phyloP scores from a whole-genome alignment of 2,888 invertebrate species.

The Dugesia japonica region DNA sequence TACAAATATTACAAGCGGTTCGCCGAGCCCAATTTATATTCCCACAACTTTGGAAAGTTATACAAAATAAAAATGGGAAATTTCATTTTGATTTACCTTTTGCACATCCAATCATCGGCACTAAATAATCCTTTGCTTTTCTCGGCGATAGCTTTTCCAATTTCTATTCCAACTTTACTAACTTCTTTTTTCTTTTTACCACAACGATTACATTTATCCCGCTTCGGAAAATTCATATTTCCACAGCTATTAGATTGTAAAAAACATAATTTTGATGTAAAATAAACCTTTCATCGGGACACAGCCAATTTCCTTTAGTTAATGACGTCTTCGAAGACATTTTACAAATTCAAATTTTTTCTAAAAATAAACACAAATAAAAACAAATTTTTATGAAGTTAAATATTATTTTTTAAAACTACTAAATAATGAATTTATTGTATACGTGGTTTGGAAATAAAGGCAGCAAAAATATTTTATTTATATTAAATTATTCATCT shows the following conservation, averaged over 20 bases:
- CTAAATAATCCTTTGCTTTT: conserved; percentile 86
- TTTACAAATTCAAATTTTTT: neutral
- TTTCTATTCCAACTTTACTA: conserved; percentile 57
- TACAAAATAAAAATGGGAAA: conserved; percentile 24
- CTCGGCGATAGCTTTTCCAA: conserved; percentile 91
- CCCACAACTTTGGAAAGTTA: conserved; percentile 58
- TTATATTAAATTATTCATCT: no score
- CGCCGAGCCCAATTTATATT: conserved; percentile 97
- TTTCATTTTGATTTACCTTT: conserved; percentile 54
- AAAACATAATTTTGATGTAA: neutral
- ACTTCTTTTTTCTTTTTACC: conserved; percentile 51
- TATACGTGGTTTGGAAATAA: no score
- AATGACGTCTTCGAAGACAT: neutral
- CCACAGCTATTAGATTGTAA: conserved; percentile 56
- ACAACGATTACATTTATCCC: conserved; percentile 77
- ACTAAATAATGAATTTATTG: no score
- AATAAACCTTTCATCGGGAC: neutral
- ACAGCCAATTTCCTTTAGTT: no score
- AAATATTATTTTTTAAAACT: no score
- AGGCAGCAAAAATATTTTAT: no score
- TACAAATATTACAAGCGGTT: conserved; percentile 90
- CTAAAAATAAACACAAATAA: neutral
- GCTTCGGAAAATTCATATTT: conserved; percentile 80
- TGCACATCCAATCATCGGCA: conserved; percentile 98
- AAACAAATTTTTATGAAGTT: neutral